These are phyloP conservation scores for Heliocidaris erythrogramma DNA, from an alignment of 35 echinoderm and acorn worm species.

Conservation along the genomic window DNA sequence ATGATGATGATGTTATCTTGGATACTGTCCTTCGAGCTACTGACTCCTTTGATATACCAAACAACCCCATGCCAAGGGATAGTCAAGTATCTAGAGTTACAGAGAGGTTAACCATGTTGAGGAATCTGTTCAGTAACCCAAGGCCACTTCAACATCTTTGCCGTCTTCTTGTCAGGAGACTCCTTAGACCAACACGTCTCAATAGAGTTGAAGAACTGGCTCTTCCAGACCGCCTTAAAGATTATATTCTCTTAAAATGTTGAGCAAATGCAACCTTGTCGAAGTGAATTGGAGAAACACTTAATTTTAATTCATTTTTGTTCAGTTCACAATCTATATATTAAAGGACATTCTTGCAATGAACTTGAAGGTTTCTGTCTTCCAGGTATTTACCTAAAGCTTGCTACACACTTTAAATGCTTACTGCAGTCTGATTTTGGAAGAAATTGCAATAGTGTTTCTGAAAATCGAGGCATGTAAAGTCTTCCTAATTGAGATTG, in stretches of 20 bases:
- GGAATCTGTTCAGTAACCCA: conserved; percentile 48
- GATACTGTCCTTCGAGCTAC: conserved; percentile 52
- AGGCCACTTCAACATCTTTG: conserved; percentile 66
- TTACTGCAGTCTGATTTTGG: too few species aligned
- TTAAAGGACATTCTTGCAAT: too few species aligned
- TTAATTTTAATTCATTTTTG: too few species aligned
- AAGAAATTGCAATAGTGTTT: too few species aligned
- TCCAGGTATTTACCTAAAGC: not conserved
- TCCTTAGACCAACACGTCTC: conserved; percentile 46
- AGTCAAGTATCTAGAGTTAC: conserved; percentile 19
- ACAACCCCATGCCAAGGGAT: conserved; percentile 34
- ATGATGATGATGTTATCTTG: conserved; percentile 56
- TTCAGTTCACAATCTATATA: too few species aligned
- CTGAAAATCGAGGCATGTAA: too few species aligned
- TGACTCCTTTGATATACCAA: conserved; percentile 45
- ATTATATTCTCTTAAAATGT: conserved; percentile 73
- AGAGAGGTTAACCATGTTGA: conserved; percentile 57
- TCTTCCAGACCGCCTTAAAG: conserved; percentile 62
- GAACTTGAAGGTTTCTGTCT: not conserved
- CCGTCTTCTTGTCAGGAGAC: conserved; percentile 46
- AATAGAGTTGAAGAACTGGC: conserved; percentile 67
- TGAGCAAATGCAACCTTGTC: not conserved
- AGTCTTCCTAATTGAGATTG: too few species aligned
- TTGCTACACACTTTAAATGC: not conserved
- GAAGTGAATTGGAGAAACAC: too few species aligned